Evolutionary conservation across 2,888 invertebrate genomes (phyloP).

Genomic region (Eupeodes latifasciatus): DNA sequence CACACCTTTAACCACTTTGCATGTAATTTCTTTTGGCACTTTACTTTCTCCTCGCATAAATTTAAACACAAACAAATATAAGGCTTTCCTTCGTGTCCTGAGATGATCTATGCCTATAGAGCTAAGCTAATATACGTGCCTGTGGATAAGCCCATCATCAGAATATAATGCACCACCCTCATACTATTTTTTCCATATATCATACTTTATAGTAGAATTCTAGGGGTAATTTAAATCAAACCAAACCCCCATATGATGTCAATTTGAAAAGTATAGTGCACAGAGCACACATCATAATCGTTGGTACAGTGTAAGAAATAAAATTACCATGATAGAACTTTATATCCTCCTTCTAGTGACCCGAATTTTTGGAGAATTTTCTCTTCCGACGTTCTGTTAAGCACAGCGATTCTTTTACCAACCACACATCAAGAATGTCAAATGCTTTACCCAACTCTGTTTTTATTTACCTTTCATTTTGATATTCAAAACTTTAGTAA

Average conservation of each 20-base stretch:
- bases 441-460: too few species aligned
- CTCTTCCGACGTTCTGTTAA: too few species aligned
- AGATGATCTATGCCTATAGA: not conserved
- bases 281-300: not conserved
- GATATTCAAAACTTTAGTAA: too few species aligned
- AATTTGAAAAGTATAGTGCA: conserved; percentile 19
- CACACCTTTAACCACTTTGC: conserved; percentile 52
- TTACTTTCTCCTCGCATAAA: conserved; percentile 36
- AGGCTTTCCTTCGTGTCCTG: not conserved
- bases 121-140: conserved; percentile 2
- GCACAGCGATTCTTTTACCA: too few species aligned
- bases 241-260: conserved; percentile 16
- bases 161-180: not conserved
- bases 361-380: too few species aligned
- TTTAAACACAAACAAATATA: conserved; percentile 55
- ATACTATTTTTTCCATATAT: conserved; percentile 30
- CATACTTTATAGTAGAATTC: conserved; percentile 56
- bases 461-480: too few species aligned
- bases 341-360: not conserved
- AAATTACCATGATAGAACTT: too few species aligned
- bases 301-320: not conserved
- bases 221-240: conserved; percentile 59
- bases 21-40: conserved; percentile 30
- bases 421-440: too few species aligned
- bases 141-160: not conserved